These are phyloP conservation scores for Drosophila pachea DNA, from an alignment of 1,140 invertebrate species.

Conservation along the genomic window DNA sequence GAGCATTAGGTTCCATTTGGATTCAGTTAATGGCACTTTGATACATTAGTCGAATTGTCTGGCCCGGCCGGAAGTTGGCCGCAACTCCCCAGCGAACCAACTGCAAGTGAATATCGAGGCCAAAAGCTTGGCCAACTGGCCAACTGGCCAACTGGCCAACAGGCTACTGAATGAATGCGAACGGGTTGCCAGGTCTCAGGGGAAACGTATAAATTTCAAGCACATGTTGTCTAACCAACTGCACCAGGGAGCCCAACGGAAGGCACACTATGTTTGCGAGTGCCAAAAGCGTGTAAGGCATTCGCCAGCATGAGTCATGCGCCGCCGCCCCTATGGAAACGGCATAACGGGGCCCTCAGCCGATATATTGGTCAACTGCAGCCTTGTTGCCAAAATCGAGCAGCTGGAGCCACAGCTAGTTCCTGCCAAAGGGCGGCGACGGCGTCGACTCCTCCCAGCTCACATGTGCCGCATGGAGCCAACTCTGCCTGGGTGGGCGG, in stretches of 20 bases:
- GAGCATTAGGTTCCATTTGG: not conserved
- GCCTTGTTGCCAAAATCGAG: constrained; percentile 27
- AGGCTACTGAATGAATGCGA: constrained; percentile 13
- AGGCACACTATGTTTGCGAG: constrained; percentile 30
- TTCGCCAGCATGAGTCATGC: constrained; percentile 24
- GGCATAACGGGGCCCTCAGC: not conserved
- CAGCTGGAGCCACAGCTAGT: constrained; percentile 19
- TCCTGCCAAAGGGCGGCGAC: constrained; percentile 18
- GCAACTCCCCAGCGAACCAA: not conserved
- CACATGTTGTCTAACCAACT: constrained; percentile 7
- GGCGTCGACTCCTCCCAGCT: constrained; percentile 45
- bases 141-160: constrained; percentile 4
- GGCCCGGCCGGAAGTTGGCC: no score
- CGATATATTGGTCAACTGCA: constrained; percentile 23
- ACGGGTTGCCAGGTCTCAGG: constrained; percentile 4
- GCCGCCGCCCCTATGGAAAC: constrained; percentile 4
- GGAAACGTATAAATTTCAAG: constrained; percentile 35
- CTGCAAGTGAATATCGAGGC: constrained; percentile 10
- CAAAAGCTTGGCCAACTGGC: constrained; percentile 1
- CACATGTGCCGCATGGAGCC: not conserved
- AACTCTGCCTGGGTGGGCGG: not conserved
- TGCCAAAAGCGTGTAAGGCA: constrained; percentile 41
- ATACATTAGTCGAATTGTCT: constrained; percentile 10
- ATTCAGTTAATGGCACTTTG: constrained; percentile 14
- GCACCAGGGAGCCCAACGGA: not conserved